These are phyloP conservation scores for Emydoidea blandingii DNA, from an alignment of 2,797 vertebrate genomes.

Conservation along the genomic window DNA sequence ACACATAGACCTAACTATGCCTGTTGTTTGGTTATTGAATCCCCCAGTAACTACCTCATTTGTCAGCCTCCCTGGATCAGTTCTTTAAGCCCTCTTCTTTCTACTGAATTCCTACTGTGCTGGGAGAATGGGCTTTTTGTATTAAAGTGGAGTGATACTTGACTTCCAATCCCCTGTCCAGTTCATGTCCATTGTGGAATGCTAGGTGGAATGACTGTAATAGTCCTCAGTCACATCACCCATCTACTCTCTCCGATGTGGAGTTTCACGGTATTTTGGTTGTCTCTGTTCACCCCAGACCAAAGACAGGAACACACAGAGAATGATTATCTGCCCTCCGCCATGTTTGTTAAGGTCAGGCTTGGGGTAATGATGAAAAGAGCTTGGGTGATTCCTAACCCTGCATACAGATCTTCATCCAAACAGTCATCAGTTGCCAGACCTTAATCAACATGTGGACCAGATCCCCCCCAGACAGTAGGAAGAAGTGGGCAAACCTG, in stretches of 20 bases:
- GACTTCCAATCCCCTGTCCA: background rate
- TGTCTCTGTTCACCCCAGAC: background rate
- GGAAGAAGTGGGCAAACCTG: background rate
- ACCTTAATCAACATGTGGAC: background rate
- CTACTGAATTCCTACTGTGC: slow-evolving; percentile 36
- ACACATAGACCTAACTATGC: background rate
- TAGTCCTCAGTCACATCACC: slow-evolving; percentile 10
- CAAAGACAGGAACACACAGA: background rate
- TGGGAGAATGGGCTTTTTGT: background rate
- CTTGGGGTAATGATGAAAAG: background rate
- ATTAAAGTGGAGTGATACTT: background rate
- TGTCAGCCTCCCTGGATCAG: slow-evolving; percentile 36
- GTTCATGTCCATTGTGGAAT: background rate
- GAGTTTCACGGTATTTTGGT: background rate
- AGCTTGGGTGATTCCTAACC: background rate
- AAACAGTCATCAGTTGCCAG: background rate
- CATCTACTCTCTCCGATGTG: background rate
- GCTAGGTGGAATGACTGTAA: background rate
- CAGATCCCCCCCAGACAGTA: background rate
- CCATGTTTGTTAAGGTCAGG: background rate
- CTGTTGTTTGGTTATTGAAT: slow-evolving; percentile 37
- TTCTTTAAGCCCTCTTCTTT: slow-evolving; percentile 50
- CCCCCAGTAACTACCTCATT: background rate
- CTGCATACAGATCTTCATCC: background rate
- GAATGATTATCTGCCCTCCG: background rate